Evolutionary conservation across 2,797 vertebrate genomes (phyloP).

Genomic region (Platalea minor): DNA sequence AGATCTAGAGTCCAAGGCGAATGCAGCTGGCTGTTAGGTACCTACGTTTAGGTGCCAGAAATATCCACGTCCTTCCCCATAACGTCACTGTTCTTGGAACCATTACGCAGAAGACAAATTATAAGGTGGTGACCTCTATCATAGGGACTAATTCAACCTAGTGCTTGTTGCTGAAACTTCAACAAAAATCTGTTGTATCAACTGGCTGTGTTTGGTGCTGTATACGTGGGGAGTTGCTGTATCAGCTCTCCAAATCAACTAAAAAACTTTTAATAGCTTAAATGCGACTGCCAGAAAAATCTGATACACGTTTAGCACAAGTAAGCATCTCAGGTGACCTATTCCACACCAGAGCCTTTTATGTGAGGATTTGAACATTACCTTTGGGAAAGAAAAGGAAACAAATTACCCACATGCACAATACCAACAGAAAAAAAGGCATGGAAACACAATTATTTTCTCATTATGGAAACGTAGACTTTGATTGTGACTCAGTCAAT

Average conservation of each 20-base stretch:
- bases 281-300: background rate
- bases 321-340: background rate
- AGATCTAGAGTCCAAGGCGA: background rate
- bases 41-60: background rate
- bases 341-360: background rate
- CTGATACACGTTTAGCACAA: accelerated
- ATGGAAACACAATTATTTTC: background rate
- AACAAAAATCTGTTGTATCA: background rate
- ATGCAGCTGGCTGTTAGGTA: background rate
- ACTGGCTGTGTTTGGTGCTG: background rate
- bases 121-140: background rate
- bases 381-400: background rate
- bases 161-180: background rate
- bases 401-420: background rate
- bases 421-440: background rate
- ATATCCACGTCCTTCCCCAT: background rate
- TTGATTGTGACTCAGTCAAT: background rate
- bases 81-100: background rate
- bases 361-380: background rate
- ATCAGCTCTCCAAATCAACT: background rate
- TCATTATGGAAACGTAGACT: background rate
- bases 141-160: background rate
- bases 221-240: too few relatives aligned
- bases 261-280: background rate
- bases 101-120: background rate